phyloP scores from a whole-genome alignment of 1,140 invertebrate species.

The Geopemphigus sp. region DNA sequence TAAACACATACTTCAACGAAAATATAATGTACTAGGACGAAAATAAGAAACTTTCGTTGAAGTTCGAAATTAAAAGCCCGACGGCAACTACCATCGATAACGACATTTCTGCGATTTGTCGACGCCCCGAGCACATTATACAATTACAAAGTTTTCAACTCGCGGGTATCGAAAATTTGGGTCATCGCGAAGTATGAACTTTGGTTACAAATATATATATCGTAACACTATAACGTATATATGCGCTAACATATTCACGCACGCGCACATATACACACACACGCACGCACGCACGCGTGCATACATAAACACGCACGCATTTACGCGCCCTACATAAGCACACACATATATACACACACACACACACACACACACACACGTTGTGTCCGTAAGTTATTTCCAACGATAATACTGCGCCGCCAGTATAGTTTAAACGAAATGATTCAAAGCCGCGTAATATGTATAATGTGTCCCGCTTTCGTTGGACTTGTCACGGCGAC shows the following conservation, averaged over 20 bases:
- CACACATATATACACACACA: no score
- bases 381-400: neutral
- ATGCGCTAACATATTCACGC: no score
- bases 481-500: neutral
- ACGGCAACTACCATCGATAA: conserved; percentile 13
- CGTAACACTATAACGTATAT: no score
- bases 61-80: neutral
- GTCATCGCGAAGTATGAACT: conserved; percentile 8
- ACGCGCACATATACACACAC: no score
- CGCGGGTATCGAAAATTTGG: neutral
- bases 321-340: no score
- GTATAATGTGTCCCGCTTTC: neutral
- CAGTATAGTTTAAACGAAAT: neutral
- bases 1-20: neutral
- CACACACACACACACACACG: no score
- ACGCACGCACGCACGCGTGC: neutral
- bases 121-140: neutral
- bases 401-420: neutral
- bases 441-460: neutral
- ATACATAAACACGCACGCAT: no score
- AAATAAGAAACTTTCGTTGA: neutral
- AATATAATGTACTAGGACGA: neutral
- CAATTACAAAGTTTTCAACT: neutral
- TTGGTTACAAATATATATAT: no score
- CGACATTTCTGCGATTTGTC: conserved; percentile 5